Evolutionary conservation across 2,797 vertebrate genomes (phyloP).

Genomic region (Parauchenoglanis punctatus): DNA sequence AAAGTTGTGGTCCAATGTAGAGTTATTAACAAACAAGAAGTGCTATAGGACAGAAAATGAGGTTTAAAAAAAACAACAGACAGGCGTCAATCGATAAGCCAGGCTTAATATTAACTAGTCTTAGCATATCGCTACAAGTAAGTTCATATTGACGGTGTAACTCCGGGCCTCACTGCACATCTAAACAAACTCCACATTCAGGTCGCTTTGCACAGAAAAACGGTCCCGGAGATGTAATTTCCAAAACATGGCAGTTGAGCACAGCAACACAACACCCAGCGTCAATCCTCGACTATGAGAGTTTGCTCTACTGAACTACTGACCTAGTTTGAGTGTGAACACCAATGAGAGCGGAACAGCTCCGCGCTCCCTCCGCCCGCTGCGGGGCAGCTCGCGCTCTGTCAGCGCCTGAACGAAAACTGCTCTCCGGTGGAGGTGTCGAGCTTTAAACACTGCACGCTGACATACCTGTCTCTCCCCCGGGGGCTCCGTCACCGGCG

Average conservation of each 20-base stretch:
- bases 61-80: background rate
- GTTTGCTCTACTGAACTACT: slow-evolving; percentile 83
- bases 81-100: background rate
- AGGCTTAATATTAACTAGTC: background rate
- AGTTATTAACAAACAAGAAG: background rate
- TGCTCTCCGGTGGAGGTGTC: background rate
- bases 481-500: slow-evolving; percentile 74
- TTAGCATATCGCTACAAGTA: background rate
- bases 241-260: background rate
- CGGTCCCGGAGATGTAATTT: too few relatives aligned
- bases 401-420: background rate
- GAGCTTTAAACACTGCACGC: background rate
- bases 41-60: background rate
- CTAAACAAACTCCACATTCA: background rate
- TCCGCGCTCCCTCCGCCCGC: slow-evolving; percentile 45
- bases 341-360: slow-evolving; percentile 53
- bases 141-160: background rate
- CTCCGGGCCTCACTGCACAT: background rate
- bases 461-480: slow-evolving; percentile 73
- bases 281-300: slow-evolving; percentile 24
- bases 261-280: background rate
- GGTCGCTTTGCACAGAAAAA: background rate
- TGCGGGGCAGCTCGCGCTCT: slow-evolving; percentile 13
- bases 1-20: background rate
- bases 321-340: slow-evolving; percentile 76